Base-by-base conservation (phyloP, 2,113 vertebrate species). In the Embiotoca jacksoni region DNA sequence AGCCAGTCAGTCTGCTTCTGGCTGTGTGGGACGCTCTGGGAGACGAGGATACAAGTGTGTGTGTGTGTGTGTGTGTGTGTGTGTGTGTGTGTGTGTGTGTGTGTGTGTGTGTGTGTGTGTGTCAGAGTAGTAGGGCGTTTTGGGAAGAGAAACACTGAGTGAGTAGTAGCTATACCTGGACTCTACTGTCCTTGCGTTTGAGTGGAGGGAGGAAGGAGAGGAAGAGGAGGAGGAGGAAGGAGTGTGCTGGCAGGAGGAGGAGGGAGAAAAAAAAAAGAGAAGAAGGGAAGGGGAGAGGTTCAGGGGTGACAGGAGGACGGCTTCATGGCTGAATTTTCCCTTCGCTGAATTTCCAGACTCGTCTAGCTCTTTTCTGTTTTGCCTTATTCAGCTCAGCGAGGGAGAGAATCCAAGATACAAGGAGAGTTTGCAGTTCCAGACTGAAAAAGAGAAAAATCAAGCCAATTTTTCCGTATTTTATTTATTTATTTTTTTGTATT, bases 251-350 rank as follows among this genome's bases (percentile, higher is more conserved):
- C 64, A 78, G 69, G 74, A 78, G 72, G 61, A 64, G 72, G 68
- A 78, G 73, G 75, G 50, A 47, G 10, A 64, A 46, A 61, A 31
- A 14, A 35, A 58, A 56, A n/a, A 58, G 36, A 63, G 50, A 31
- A 67, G 75, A 64, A 75, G 78, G 73, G 80, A 84, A 82, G 84
- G 87, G 88, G 86, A 89, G 91, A 94, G 93, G 91, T 92, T 93
- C 85, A 92, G 90, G 91, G 92, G 91, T 93, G 92, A 95, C 87
- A 83, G 90, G 84, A 93, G 89, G 92, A 93, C 90, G 85, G 88
- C 85, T 92, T 80, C 89, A 90, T 93, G 87, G 91, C 93, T 91
- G 92, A 89, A 9, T 90, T 93, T 93, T 92, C 87, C 81, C 87
- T 88, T 84, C 79, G 83, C 91, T 73, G 85, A 90, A 89, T 93